Conservation (phyloP, 2,113 vertebrate species). For the Callocephalon fimbriatum region DNA sequence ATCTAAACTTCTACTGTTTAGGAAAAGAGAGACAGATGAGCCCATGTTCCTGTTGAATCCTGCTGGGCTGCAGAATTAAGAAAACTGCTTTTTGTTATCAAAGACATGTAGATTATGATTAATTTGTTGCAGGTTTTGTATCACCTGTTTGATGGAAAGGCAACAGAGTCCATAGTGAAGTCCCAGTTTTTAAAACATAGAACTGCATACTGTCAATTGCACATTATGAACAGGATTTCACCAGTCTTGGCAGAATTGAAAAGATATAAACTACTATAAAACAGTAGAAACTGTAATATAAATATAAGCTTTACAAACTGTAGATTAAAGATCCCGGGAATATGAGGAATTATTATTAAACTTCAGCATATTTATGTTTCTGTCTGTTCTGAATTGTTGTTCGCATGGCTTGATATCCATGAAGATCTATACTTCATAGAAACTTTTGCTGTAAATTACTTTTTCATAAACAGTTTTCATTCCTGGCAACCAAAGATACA, state of each 20-base stretch:
- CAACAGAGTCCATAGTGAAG: background rate
- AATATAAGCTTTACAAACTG: background rate
- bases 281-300: background rate
- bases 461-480: conserved; percentile 4
- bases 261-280: background rate
- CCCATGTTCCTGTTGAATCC: background rate
- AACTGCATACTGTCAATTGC: background rate
- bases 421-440: background rate
- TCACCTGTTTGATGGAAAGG: background rate
- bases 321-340: background rate
- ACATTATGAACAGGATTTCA: background rate
- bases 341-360: background rate
- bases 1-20: background rate
- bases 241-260: background rate
- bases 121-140: background rate
- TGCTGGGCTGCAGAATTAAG: background rate
- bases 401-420: background rate
- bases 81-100: background rate
- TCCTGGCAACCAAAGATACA: background rate
- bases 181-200: background rate
- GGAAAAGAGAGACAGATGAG: background rate
- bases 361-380: background rate
- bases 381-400: background rate
- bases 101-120: background rate
- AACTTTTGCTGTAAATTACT: conserved; percentile 3